These are phyloP conservation scores for Sardinella longiceps DNA, from an alignment of 2,797 vertebrate genomes.

Conservation along the genomic window DNA sequence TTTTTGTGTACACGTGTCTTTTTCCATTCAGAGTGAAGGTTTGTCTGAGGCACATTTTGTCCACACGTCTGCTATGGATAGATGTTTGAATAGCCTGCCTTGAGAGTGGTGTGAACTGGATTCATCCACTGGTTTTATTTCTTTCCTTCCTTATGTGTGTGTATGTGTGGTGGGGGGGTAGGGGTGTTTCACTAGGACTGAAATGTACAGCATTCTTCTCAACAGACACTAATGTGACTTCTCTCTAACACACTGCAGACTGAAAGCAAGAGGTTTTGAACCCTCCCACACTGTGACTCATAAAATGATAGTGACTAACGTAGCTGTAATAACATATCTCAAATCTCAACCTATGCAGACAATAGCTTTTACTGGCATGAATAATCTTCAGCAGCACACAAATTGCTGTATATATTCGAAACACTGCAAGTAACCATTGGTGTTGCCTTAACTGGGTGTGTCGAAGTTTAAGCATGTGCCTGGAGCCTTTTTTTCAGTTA, in stretches of 20 bases:
- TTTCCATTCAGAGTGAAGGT: not conserved
- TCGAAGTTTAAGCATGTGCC: slow-evolving; percentile 5
- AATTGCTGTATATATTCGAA: not conserved
- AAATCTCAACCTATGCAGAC: not conserved
- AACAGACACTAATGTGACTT: not conserved
- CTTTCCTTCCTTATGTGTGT: not conserved
- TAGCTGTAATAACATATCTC: not conserved
- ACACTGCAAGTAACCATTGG: not conserved
- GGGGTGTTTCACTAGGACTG: not conserved
- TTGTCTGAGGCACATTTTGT: not conserved
- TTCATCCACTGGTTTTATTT: not conserved
- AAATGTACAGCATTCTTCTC: not conserved
- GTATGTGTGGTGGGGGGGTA: not conserved
- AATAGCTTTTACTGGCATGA: not conserved
- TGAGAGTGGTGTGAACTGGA: not conserved
- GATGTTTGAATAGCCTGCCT: not conserved
- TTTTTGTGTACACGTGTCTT: not conserved
- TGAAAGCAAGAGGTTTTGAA: not conserved
- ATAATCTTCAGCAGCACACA: not conserved
- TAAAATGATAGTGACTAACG: not conserved
- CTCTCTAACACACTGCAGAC: not conserved
- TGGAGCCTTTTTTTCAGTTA: not conserved
- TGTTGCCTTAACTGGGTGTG: slow-evolving; percentile 10
- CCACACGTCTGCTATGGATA: not conserved
- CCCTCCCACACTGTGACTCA: not conserved